Base-by-base conservation (phyloP, 2,888 invertebrate genomes). In the Caenorhabditis virilis region DNA sequence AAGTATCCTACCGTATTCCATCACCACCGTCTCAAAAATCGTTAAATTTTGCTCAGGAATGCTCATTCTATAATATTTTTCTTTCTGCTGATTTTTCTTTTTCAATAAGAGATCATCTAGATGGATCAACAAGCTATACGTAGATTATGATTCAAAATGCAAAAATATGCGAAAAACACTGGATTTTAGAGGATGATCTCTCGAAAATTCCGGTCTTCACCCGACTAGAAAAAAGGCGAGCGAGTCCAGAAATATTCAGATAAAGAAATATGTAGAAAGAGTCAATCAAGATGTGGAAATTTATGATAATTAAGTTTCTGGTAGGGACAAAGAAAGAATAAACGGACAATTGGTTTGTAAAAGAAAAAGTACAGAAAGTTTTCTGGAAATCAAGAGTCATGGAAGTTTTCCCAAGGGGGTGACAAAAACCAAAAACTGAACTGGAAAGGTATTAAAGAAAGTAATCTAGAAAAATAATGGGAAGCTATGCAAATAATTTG, bases 1-100 rank as follows among this genome's bases (percentile, higher is more conserved):
- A 30, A 79, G 41, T 6, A 66, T 52, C 11, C 69, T 51, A 22
- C 72, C 72, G 52, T 76, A 76, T 53, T 55, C 62, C 25, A 53
- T 58, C 11, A 71, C 57, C 42, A 50, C 49, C 26, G 58, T 54
- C 53, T 57, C 54, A 43, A 63, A 58, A 20, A 63, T 48, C 18
- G 57, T 63, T 9, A 46, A 39, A 25, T 49, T 39, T 23, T 22
- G 11, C 22, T 42, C 23, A 13, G 22, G 15, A 9, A 20, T 15
- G 23, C 22, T 23, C 42, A 42, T 42, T 20, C 42, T 42, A 20
- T 11, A 39, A 36, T 20, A 38, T n/a, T 36, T 4, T 36, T n/a
- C 15, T 36, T 36, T 36, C 16, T 15, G 5, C 16, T 15, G 4
- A 9, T 9, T n/a, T n/a, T n/a, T n/a, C n/a, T n/a, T n/a, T n/a